These are phyloP conservation scores for Pammene aurita DNA, from an alignment of 2,888 invertebrate species.

Conservation along the genomic window DNA sequence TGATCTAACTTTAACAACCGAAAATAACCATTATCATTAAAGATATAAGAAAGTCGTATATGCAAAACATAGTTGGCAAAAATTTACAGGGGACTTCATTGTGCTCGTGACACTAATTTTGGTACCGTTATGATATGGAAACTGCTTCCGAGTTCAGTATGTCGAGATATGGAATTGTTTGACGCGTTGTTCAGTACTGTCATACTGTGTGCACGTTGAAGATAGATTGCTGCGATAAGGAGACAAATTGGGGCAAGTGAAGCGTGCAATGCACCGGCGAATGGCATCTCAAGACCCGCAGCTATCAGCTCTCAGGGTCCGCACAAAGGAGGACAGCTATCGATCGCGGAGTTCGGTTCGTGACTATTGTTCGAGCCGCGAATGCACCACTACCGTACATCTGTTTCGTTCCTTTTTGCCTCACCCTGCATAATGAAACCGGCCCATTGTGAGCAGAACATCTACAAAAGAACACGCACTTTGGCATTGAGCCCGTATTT, in stretches of 20 bases:
- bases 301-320: conserved; percentile 50
- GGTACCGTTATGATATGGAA: conserved; percentile 72
- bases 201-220: conserved; percentile 13
- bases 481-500: conserved; percentile 66
- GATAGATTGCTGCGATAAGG: conserved; percentile 7
- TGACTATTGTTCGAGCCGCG: conserved; percentile 75
- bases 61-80: conserved; percentile 42
- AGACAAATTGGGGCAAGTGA: conserved; percentile 40
- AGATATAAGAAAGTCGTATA: conserved; percentile 46
- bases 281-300: conserved; percentile 58
- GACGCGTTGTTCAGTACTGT: conserved; percentile 23
- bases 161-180: conserved; percentile 48
- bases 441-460: conserved; percentile 75
- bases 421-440: conserved; percentile 78
- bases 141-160: conserved; percentile 65
- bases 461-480: conserved; percentile 80
- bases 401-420: conserved; percentile 80
- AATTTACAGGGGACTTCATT: conserved; percentile 56
- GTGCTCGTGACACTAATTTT: conserved; percentile 62
- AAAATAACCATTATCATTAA: conserved; percentile 53
- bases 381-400: conserved; percentile 76
- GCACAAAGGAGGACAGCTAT: conserved; percentile 73
- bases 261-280: conserved; percentile 57
- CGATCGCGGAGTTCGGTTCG: conserved; percentile 70
- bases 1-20: conserved; percentile 47